A percentile compares a stretch with the other conserved stretches of the same genome.
These are phyloP conservation scores for Halcyon badia DNA, from an alignment of 2,797 vertebrate genomes.

Conservation along the genomic window DNA sequence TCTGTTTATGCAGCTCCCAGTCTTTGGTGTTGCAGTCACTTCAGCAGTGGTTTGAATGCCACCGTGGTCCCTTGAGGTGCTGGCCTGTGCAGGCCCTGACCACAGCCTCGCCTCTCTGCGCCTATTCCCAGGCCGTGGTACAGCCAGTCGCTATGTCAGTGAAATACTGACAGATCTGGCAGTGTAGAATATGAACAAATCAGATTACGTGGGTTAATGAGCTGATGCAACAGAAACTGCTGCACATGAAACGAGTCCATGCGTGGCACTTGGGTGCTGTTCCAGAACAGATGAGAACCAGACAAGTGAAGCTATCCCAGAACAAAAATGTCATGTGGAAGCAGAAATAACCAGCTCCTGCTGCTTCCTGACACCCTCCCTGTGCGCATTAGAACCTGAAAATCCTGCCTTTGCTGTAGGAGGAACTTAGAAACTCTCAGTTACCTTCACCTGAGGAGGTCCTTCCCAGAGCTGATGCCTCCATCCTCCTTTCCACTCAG, in stretches of 20 bases:
- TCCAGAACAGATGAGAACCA: neutral
- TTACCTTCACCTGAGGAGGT: neutral
- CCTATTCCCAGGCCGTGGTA: neutral
- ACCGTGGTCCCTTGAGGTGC: neutral
- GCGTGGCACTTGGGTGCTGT: neutral
- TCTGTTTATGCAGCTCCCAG: neutral
- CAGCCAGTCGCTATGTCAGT: neutral
- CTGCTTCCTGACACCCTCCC: neutral
- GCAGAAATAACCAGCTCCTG: neutral
- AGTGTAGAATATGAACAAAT: neutral
- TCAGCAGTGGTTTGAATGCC: neutral
- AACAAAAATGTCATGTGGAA: neutral
- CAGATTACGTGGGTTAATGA: neutral
- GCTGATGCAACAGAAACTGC: neutral
- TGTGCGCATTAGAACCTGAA: neutral
- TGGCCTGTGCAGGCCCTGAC: neutral
- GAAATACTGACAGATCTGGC: neutral
- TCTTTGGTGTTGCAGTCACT: neutral
- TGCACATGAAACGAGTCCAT: neutral
- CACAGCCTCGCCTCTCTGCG: rapidly evolving
- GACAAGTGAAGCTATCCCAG: neutral
- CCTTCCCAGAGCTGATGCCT: neutral
- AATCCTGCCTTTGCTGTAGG: neutral
- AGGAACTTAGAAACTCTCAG: neutral
- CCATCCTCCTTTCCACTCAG: neutral